Conservation (phyloP, 2,888 invertebrate genomes). For the Torymus aiolomorphi region DNA sequence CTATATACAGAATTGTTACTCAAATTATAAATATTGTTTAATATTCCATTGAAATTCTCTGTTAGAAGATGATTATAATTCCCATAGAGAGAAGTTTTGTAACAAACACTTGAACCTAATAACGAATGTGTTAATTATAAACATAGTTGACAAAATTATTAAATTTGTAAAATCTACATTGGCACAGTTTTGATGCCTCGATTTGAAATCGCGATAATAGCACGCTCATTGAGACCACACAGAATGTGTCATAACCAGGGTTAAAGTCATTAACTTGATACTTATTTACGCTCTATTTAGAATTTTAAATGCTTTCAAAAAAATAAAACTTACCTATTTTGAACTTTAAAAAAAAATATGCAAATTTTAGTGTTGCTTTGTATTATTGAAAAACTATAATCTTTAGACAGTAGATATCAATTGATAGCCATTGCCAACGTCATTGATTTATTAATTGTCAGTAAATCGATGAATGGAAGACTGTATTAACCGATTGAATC, state of each 20-base stretch:
- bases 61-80: no score
- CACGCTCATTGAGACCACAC: slow-evolving; percentile 19
- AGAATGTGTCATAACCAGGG: slow-evolving; percentile 33
- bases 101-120: slow-evolving; percentile 7
- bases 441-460: background rate
- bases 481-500: background rate
- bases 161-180: slow-evolving; percentile 11
- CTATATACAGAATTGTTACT: no score
- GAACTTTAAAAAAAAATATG: background rate
- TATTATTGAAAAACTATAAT: no score
- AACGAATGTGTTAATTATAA: slow-evolving; percentile 6
- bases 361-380: no score
- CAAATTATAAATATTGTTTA: no score
- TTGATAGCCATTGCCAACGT: no score
- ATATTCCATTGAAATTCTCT: no score
- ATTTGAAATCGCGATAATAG: slow-evolving; percentile 23
- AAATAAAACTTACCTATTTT: background rate
- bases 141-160: background rate
- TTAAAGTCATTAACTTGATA: slow-evolving; percentile 9
- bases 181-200: slow-evolving; percentile 10
- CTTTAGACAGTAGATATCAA: no score
- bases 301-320: background rate
- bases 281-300: slow-evolving; percentile 14
- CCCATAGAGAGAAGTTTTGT: background rate
- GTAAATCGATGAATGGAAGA: background rate